Conservation (phyloP, 30 jellyfish, hydroid and myxozoan genomes). For the Pseudorhiza aurosa region DNA sequence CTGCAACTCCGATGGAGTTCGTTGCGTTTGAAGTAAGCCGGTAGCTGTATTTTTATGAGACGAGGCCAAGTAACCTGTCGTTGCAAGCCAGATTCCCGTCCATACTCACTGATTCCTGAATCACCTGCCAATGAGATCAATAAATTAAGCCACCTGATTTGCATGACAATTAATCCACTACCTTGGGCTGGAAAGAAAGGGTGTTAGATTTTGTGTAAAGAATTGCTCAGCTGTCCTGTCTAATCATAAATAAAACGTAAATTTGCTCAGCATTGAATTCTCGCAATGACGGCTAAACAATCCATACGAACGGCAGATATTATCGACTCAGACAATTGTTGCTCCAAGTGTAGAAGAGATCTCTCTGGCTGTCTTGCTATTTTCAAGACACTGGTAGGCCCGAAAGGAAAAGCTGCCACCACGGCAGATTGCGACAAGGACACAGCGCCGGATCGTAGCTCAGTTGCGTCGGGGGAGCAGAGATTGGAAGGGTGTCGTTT, state of each 20-base stretch:
- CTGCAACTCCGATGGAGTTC: too few species aligned
- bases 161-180: constrained; percentile 45
- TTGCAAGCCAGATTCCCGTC: background rate
- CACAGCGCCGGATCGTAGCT: background rate
- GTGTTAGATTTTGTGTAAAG: constrained; percentile 9
- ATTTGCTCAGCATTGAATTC: constrained; percentile 28
- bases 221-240: constrained; percentile 42
- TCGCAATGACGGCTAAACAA: constrained; percentile 48
- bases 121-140: constrained; percentile 77
- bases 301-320: constrained; percentile 24
- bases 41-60: too few species aligned
- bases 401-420: constrained; percentile 18
- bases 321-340: constrained; percentile 48
- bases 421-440: background rate
- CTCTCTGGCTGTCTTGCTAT: constrained; percentile 66
- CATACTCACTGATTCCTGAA: constrained; percentile 14
- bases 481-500: background rate
- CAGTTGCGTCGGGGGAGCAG: background rate
- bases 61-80: constrained; percentile 22
- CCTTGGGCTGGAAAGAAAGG: background rate
- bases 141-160: constrained; percentile 59
- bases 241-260: background rate
- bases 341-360: constrained; percentile 40
- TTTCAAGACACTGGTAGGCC: constrained; percentile 54
- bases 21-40: too few species aligned